These are phyloP conservation scores for Synergus itoensis DNA, from an alignment of 2,888 invertebrate species.

Conservation along the genomic window DNA sequence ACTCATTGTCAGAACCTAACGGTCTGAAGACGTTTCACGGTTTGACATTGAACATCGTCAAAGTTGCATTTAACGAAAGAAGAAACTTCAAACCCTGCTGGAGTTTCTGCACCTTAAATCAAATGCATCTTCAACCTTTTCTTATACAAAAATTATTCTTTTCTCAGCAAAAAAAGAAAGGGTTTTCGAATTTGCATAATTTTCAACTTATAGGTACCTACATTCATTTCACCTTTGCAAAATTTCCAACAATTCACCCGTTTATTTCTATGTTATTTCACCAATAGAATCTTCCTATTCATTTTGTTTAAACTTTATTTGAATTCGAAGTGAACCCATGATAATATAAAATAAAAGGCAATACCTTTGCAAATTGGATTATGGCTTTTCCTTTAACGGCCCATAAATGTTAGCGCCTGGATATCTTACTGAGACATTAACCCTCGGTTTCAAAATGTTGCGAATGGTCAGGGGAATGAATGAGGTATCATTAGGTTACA, in stretches of 20 bases:
- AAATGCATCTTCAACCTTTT: neutral
- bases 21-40: neutral
- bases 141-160: too few relatives aligned
- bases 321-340: neutral
- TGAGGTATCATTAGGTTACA: neutral
- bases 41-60: neutral
- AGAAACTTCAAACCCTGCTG: neutral
- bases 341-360: neutral
- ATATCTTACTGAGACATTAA: neutral
- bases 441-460: neutral
- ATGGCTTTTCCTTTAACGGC: neutral
- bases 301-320: neutral
- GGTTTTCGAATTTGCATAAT: neutral
- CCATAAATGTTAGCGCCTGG: neutral
- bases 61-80: neutral
- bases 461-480: neutral
- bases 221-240: neutral
- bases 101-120: neutral
- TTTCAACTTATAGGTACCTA: neutral
- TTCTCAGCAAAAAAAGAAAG: neutral
- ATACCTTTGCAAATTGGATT: neutral
- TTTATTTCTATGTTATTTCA: neutral
- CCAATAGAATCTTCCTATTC: neutral
- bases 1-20: neutral
- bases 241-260: neutral